Evolutionary conservation across 37 sponge, comb jelly and placozoan genomes (phyloP), one percentile per base, ranked within the genome.

Genomic region (Aphrocallistes beatrix): DNA sequence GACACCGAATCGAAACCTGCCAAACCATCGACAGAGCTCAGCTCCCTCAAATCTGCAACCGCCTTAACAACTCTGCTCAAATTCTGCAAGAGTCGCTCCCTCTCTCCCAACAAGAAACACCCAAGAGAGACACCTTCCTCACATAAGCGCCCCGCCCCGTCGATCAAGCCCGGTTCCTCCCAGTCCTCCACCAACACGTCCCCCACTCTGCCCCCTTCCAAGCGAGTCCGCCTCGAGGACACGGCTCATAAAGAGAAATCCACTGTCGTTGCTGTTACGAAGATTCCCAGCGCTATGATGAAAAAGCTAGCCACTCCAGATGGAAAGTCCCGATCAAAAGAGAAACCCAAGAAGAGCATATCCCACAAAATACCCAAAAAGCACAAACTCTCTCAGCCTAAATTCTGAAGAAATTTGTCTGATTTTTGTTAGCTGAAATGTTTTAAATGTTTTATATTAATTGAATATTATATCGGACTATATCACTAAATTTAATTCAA

Each of bases 31-130:
- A 60, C 75, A 3, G 75, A 60, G 75, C 75, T 60, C 75, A 60
- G 75, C 34, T 25, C 17, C 34, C 75, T 60, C 34, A 60, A 60
- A 30, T 13, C 75, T 13, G 34, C 75, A 6, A 19, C 10, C 6
- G 75, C 75, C 8, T 6, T 60, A 30, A 60, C 75, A 13, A 6
- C 75, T 25, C 75, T 60, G 75, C 75, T 60, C 10, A 60, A 60
- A 30, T 60, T 60, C 75, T 60, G 75, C 34, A 60, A 60, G 75
- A 60, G 75, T 13, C 10, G 75, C 6, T 60, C 75, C 8, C 75
- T 60, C 75, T 60, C 75, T 60, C 75, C 75, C 17, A 60, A 30
- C 75, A 60, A 60, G 75, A 60, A 60, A 60, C 75, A 60, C 34
- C 75, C 75, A 13, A 60, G 75, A 60, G 75, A 60, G 28, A 25